These are phyloP conservation scores for Leuciscus waleckii DNA, from an alignment of 2,797 vertebrate species.

Conservation along the genomic window DNA sequence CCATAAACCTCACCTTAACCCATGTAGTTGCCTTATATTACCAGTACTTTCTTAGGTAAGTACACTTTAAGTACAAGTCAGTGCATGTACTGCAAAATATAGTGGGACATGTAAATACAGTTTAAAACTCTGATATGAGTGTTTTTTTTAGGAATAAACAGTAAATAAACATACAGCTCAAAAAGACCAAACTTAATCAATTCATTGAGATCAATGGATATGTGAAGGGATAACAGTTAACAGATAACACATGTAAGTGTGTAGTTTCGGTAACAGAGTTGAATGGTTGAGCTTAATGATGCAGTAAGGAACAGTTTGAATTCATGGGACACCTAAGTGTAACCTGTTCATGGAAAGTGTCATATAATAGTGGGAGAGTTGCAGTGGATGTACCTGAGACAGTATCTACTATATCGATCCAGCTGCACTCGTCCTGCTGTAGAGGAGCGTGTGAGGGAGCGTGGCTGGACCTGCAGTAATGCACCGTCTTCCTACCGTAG, in stretches of 20 bases:
- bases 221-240: no score
- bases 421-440: slow-evolving; percentile 84
- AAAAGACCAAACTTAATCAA: not conserved
- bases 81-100: no score
- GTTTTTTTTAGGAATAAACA: not conserved
- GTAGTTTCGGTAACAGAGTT: not conserved
- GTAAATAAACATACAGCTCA: not conserved
- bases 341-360: not conserved
- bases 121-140: not conserved
- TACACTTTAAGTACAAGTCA: no score
- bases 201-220: no score
- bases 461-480: slow-evolving; percentile 80
- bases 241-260: not conserved
- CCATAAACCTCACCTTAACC: no score
- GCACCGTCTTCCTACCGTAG: slow-evolving; percentile 84
- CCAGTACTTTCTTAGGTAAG: no score
- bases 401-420: slow-evolving; percentile 83
- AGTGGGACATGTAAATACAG: not conserved
- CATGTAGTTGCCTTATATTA: no score
- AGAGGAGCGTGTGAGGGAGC: slow-evolving; percentile 51
- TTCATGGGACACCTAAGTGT: not conserved
- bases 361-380: not conserved
- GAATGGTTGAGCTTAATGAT: not conserved
- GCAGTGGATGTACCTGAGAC: slow-evolving; percentile 82
- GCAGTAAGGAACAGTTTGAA: not conserved